Conservation (phyloP, 2,888 invertebrate species). For the Yponomeuta malinellus region DNA sequence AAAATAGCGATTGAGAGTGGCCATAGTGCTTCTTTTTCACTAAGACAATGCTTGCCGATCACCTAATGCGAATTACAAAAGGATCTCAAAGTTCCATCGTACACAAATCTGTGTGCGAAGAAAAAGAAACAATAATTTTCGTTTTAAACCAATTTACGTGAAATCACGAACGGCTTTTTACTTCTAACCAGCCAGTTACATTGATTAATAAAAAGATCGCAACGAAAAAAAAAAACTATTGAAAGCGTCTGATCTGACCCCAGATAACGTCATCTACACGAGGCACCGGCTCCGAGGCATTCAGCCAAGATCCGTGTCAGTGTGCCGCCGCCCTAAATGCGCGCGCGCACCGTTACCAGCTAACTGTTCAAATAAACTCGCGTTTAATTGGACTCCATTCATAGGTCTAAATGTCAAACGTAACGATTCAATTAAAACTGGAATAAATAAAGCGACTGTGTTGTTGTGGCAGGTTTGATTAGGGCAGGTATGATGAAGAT, state of each 20-base stretch:
- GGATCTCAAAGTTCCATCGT: not conserved
- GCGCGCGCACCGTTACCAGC: slow-evolving; percentile 51
- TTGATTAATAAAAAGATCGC: not conserved
- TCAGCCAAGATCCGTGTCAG: slow-evolving; percentile 52
- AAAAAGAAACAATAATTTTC: not conserved
- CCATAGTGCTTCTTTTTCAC: slow-evolving; percentile 38
- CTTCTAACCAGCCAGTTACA: not conserved
- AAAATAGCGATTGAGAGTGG: slow-evolving; percentile 46
- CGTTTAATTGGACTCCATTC: slow-evolving; percentile 49
- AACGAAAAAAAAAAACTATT: not conserved
- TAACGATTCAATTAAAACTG: not conserved
- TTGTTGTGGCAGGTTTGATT: not conserved
- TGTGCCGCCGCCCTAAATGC: slow-evolving; percentile 64
- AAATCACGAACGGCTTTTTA: not conserved
- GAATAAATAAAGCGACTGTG: not conserved
- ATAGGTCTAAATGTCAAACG: not conserved
- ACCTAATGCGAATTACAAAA: slow-evolving; percentile 38
- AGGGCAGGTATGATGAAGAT: not conserved
- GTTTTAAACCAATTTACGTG: not conserved
- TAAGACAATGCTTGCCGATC: slow-evolving; percentile 36
- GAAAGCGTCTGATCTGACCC: not conserved
- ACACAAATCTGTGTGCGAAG: not conserved
- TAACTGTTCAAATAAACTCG: slow-evolving; percentile 65
- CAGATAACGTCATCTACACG: not conserved
- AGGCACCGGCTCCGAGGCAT: slow-evolving; percentile 28